These are phyloP conservation scores for Ateles fusciceps DNA, from an alignment of 2,797 vertebrate genomes.

Conservation along the genomic window DNA sequence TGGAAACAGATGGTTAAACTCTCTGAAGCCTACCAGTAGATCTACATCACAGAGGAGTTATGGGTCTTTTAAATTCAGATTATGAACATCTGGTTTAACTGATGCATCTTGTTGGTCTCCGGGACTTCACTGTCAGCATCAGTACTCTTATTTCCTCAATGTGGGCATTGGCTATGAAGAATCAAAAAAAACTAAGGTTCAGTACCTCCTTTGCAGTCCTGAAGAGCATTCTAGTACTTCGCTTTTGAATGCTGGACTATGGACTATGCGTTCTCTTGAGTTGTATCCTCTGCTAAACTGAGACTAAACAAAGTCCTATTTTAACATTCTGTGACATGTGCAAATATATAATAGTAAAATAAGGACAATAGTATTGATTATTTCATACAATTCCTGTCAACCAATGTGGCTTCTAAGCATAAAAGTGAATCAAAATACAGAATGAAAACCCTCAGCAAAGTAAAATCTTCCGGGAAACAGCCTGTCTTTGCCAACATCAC, in stretches of 20 bases:
- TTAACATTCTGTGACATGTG: neutral
- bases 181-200: neutral
- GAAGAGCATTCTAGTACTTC: neutral
- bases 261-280: neutral
- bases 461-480: constrained; percentile 15
- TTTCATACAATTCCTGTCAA: neutral
- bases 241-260: neutral
- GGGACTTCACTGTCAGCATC: neutral
- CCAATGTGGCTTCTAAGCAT: neutral
- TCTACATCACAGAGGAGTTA: neutral
- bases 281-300: neutral
- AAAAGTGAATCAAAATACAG: constrained; percentile 1
- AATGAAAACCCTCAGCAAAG: neutral
- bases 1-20: neutral
- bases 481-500: neutral
- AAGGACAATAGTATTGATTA: neutral
- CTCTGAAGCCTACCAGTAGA: neutral
- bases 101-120: neutral
- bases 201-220: neutral
- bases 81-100: neutral
- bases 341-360: neutral
- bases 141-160: neutral
- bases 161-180: neutral
- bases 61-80: neutral
- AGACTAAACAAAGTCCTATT: neutral